A percentile compares a stretch with the other conserved stretches of the same genome.
These are phyloP conservation scores for Tychaedon coryphoeus DNA, from an alignment of 2,113 vertebrate species.

Conservation along the genomic window DNA sequence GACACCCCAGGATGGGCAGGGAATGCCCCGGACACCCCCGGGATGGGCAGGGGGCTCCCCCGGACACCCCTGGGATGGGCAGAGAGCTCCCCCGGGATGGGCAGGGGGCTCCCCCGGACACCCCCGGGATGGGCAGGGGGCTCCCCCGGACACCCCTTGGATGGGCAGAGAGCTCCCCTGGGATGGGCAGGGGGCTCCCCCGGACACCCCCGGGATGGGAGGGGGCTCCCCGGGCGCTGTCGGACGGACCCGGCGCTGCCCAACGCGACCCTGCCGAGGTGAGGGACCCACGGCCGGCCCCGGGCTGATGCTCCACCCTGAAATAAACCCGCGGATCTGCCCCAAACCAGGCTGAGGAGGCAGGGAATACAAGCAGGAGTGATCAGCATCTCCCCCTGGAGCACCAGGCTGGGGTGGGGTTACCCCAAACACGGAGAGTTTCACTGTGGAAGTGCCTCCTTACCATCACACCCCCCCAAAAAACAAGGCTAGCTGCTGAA, in stretches of 20 bases:
- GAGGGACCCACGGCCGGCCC: not conserved
- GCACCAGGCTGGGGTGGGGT: not conserved
- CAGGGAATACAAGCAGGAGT: fast-evolving
- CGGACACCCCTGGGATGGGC: no score
- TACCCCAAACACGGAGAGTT: not conserved
- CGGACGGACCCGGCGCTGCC: not conserved
- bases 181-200: no score
- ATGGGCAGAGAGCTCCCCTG: no score
- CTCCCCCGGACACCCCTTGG: no score
- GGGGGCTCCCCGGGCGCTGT: not conserved
- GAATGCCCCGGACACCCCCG: no score
- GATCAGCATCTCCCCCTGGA: not conserved
- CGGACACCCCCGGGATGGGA: no score
- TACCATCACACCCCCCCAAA: not conserved
- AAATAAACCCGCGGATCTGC: not conserved
- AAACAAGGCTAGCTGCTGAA: not conserved
- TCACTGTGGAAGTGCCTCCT: not conserved
- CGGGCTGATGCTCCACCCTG: not conserved
- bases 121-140: no score
- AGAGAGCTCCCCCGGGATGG: no score
- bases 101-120: no score
- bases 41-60: no score
- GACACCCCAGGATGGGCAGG: no score
- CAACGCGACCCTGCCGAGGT: not conserved
- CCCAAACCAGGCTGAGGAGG: not conserved